Evolutionary conservation across 2,113 vertebrate genomes (phyloP).

Genomic region (Ameiurus melas): DNA sequence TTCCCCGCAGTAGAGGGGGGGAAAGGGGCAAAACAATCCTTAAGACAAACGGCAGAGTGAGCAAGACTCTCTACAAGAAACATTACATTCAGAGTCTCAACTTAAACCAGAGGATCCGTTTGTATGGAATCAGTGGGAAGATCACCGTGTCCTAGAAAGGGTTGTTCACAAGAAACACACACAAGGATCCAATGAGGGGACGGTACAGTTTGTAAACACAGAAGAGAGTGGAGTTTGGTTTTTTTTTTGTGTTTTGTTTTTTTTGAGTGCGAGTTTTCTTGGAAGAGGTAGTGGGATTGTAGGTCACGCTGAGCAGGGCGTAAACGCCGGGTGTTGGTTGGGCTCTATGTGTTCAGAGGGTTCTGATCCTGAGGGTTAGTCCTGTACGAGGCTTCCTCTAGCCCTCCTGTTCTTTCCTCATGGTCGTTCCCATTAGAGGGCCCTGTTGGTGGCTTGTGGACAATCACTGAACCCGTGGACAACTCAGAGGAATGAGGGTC

Average conservation of each 20-base stretch:
- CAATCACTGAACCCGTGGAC: conserved; percentile 53
- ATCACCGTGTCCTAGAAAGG: background rate
- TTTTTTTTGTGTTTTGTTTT: conserved; percentile 43
- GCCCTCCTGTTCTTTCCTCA: conserved; percentile 54
- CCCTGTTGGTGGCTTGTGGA: conserved; percentile 58
- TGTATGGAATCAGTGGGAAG: conserved; percentile 24
- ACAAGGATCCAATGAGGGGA: conserved; percentile 26
- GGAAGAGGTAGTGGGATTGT: conserved; percentile 75
- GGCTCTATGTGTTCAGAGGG: conserved; percentile 56
- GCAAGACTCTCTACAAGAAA: conserved; percentile 33
- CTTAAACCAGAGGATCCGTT: conserved; percentile 6
- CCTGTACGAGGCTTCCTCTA: conserved; percentile 65
- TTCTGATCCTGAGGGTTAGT: conserved; percentile 70
- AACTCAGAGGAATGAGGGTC: conserved; percentile 43
- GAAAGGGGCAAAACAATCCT: no score
- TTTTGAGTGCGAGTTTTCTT: conserved; percentile 68
- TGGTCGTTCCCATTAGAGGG: conserved; percentile 42
- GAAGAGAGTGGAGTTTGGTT: conserved; percentile 54
- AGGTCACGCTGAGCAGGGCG: conserved; percentile 36
- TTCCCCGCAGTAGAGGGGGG: conserved; percentile 6
- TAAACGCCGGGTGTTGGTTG: conserved; percentile 40
- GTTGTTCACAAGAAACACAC: background rate
- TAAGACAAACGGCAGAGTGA: conserved; percentile 4
- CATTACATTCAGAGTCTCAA: conserved; percentile 43
- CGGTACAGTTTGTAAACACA: conserved; percentile 69